Percentiles rank a stretch among this genome's conserved stretches.
phyloP scores from a whole-genome alignment of 1,140 invertebrate genomes.

The Aethina tumida region DNA sequence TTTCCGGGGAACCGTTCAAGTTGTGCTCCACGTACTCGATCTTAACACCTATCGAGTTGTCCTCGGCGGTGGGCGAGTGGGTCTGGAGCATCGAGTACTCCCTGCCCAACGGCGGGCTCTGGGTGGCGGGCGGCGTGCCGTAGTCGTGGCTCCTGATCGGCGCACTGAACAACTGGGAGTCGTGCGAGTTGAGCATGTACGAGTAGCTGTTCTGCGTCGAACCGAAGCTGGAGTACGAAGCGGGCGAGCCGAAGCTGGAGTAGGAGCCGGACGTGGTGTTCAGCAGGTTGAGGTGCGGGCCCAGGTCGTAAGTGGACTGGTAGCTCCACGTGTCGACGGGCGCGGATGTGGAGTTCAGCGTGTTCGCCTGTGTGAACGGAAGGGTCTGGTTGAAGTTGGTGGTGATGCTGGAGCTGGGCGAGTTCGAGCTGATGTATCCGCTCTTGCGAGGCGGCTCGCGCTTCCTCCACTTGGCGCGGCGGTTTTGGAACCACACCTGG shows the following conservation, averaged over 20 bases:
- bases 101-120: conserved; percentile 45
- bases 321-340: conserved; percentile 68
- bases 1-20: conserved; percentile 36
- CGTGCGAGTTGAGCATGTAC: conserved; percentile 57
- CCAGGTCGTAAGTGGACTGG: conserved; percentile 63
- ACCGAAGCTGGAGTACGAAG: conserved; percentile 34
- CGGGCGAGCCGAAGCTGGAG: conserved; percentile 44
- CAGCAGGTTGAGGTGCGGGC: conserved; percentile 57
- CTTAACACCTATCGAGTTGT: conserved; percentile 41
- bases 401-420: conserved; percentile 44
- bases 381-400: conserved; percentile 52
- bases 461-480: conserved; percentile 95
- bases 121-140: conserved; percentile 43
- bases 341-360: conserved; percentile 45
- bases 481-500: conserved; percentile 91
- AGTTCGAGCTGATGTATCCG: conserved; percentile 38
- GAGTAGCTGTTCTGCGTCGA: conserved; percentile 46
- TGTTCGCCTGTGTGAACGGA: conserved; percentile 55
- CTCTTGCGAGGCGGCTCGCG: conserved; percentile 93
- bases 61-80: conserved; percentile 47
- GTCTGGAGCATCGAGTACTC: conserved; percentile 57
- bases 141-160: conserved; percentile 50
- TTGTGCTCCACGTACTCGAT: conserved; percentile 39
- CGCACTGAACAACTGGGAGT: conserved; percentile 49
- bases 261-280: conserved; percentile 59